Evolutionary conservation across 2,888 invertebrate genomes (phyloP).

Genomic region (Conomelus anceps): DNA sequence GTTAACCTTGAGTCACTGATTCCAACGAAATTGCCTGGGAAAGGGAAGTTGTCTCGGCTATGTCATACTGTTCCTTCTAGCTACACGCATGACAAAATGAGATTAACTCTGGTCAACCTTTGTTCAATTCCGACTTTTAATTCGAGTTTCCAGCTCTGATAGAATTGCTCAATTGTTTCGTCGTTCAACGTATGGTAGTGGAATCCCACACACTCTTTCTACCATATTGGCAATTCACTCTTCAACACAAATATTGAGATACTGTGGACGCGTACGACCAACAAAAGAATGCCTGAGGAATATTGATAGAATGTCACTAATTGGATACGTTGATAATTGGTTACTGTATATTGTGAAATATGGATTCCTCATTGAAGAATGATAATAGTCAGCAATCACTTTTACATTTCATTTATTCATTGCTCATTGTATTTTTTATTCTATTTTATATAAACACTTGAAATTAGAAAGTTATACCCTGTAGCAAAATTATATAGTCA

Average conservation of each 20-base stretch:
- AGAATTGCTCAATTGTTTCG: background rate
- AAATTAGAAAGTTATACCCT: too few relatives aligned
- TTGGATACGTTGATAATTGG: background rate
- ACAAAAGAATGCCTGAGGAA: background rate
- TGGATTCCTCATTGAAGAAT: too few relatives aligned
- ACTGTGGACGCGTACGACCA: background rate
- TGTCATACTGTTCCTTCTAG: background rate
- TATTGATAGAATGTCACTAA: background rate
- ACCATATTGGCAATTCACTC: background rate
- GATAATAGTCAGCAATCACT: too few relatives aligned
- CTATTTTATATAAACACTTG: too few relatives aligned
- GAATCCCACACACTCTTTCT: background rate
- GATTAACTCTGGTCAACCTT: background rate
- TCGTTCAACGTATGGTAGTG: background rate
- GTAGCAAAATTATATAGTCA: too few relatives aligned
- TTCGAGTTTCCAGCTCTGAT: background rate
- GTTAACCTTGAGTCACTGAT: background rate
- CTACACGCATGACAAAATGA: background rate
- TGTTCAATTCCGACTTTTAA: background rate
- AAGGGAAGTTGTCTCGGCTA: background rate
- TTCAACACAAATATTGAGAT: background rate
- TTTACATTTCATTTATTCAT: too few relatives aligned
- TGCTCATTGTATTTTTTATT: too few relatives aligned
- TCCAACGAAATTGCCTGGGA: background rate
- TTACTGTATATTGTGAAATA: too few relatives aligned